Conservation (phyloP, 1,140 invertebrate species). For the Drosophila subobscura region DNA sequence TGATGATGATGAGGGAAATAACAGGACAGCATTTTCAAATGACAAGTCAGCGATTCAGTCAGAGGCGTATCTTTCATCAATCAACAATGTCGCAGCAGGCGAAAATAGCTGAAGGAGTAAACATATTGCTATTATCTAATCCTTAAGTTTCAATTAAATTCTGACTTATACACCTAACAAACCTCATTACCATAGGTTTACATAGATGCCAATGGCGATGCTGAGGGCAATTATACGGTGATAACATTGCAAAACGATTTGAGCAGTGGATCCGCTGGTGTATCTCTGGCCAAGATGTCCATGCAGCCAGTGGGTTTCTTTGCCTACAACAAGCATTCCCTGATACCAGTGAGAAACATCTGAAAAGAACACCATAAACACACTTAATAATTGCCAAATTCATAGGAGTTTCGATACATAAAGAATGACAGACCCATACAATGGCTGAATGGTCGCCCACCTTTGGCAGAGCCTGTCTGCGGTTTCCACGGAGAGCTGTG, state of each 20-base stretch:
- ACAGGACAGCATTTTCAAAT: too few species aligned
- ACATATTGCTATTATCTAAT: too few species aligned
- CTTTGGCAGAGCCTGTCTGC: constrained; percentile 95
- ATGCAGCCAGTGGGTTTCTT: constrained; percentile 91
- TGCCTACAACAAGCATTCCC: constrained; percentile 86
- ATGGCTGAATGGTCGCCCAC: constrained; percentile 90
- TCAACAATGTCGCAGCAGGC: too few species aligned
- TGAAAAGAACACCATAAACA: neutral
- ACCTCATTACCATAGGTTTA: constrained; percentile 85
- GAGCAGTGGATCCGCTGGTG: constrained; percentile 13
- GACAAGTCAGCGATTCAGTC: too few species aligned
- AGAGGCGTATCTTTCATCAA: too few species aligned
- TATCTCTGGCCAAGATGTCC: constrained; percentile 82
- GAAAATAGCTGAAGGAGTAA: too few species aligned
- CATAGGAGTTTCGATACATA: constrained; percentile 87
- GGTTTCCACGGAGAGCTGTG: constrained; percentile 94
- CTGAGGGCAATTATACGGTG: constrained; percentile 95
- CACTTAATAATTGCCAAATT: too few species aligned
- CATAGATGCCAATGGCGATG: constrained; percentile 94
- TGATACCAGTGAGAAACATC: constrained; percentile 72
- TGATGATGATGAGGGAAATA: too few species aligned
- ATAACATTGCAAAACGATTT: constrained; percentile 88
- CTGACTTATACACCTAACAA: neutral
- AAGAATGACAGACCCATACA: constrained; percentile 87
- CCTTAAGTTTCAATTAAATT: neutral